A percentile compares a stretch with the other conserved stretches of the same genome.
phyloP scores from a whole-genome alignment of 2,113 vertebrate genomes.

The Sporophila hypoxantha region DNA sequence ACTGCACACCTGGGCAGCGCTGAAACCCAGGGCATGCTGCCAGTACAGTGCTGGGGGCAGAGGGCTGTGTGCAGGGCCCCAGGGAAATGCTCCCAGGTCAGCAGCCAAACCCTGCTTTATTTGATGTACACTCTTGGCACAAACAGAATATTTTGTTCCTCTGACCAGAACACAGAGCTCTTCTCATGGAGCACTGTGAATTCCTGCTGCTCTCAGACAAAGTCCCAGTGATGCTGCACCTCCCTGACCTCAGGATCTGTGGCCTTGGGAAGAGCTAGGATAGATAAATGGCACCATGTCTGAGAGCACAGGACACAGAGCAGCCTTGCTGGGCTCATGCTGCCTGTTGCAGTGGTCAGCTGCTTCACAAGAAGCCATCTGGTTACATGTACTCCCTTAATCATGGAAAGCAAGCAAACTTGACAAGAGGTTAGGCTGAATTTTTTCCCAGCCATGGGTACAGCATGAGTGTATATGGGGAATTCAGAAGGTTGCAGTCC shows the following conservation, averaged over 20 bases:
- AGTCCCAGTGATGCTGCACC: neutral
- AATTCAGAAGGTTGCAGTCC: neutral
- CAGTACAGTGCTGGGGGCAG: neutral
- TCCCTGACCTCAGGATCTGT: neutral
- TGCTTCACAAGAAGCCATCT: neutral
- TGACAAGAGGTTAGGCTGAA: neutral
- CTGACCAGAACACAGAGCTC: neutral
- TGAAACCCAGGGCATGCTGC: neutral
- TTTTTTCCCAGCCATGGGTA: neutral
- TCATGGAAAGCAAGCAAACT: neutral
- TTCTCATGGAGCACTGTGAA: neutral
- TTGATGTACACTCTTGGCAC: neutral
- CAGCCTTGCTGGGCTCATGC: neutral
- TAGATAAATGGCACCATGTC: neutral
- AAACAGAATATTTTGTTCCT: conserved; percentile 27
- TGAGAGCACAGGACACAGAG: neutral
- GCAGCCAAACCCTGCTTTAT: neutral
- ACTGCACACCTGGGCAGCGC: neutral
- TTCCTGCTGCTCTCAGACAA: neutral
- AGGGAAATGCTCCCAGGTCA: neutral
- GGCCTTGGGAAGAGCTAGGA: neutral
- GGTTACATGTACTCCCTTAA: neutral
- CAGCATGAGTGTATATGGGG: neutral
- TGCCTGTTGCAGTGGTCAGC: neutral
- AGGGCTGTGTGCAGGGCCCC: neutral